Base-by-base conservation (phyloP, 1,140 invertebrate genomes). In the Tetragonula clypearis region DNA sequence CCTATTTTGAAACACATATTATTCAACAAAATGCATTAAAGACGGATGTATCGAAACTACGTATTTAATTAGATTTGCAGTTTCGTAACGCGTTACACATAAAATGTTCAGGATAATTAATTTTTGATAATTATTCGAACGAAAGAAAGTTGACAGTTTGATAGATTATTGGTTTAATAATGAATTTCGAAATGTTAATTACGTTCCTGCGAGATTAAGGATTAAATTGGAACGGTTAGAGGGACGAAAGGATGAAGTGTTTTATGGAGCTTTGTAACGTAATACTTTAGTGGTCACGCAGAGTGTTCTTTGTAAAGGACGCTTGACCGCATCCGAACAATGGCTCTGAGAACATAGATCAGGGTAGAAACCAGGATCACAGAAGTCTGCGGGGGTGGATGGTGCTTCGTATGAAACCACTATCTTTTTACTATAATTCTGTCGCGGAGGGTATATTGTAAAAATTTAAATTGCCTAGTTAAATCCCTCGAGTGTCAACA, bases 271-370 rank as follows among this genome's bases (percentile, higher is more conserved):
- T 55, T 66, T 19, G 35, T 35, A 1, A 12, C 23, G 6, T 41
- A 26, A 30, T 23, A 5, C 19, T 14, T 11, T n/a, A 53, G 12
- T 62, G 83, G 65, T 80, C 60, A 79, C 26, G 41, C 30, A 56
- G 2, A 72, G 53, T 58, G n/a, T 49, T 49, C 12, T 30, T 41
- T 12, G 19, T 21, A 75, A 66, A 80, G 58, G 88, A 92, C 89
- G 91, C 91, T 93, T 91, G 90, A 92, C 92, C 91, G 92, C 88
- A 62, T 88, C 83, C 86, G 87, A 91, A 92, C 91, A 92, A 93
- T 92, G 86, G 89, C 88, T 91, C 88, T 92, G 92, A 92, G 92
- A 93, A 92, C 92, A 65, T 89, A 69, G 87, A 88, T 85, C 86
- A 86, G 79, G 89, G 81, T 83, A 79, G 77, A 77, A 90, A 93